These are phyloP conservation scores for Andrena hattorfiana DNA, from an alignment of 2,888 invertebrate genomes.

Conservation along the genomic window DNA sequence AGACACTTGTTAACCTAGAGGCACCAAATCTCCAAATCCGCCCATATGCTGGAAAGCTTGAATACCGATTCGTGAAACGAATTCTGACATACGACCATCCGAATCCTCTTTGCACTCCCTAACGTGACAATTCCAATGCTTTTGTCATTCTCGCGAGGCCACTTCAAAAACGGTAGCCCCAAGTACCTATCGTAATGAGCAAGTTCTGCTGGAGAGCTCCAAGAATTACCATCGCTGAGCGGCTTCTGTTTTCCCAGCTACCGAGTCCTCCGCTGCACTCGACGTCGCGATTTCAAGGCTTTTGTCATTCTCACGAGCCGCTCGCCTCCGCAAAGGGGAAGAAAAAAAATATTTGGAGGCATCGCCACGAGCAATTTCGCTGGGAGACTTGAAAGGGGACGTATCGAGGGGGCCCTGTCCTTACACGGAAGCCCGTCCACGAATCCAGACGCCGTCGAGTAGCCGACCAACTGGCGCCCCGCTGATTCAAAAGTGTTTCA, in stretches of 20 bases:
- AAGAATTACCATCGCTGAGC: background rate
- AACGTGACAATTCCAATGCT: background rate
- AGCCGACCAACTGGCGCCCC: slow-evolving; percentile 52
- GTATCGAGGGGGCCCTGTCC: slow-evolving; percentile 16
- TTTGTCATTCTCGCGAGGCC: background rate
- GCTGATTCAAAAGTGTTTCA: slow-evolving; percentile 56
- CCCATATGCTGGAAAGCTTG: too few relatives aligned
- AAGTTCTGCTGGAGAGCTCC: background rate
- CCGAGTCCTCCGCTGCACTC: background rate
- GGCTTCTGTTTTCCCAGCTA: background rate
- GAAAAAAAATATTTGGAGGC: background rate
- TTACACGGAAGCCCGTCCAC: slow-evolving; percentile 40
- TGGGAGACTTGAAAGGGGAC: slow-evolving; percentile 7
- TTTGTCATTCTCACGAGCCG: slow-evolving; percentile 26
- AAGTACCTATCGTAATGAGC: background rate
- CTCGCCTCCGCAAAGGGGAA: background rate
- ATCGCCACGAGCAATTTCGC: slow-evolving; percentile 30
- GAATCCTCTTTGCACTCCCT: too few relatives aligned
- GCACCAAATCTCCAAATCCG: too few relatives aligned
- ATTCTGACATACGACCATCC: too few relatives aligned
- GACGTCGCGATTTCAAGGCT: background rate
- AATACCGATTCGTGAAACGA: too few relatives aligned
- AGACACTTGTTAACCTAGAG: too few relatives aligned
- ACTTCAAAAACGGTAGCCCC: background rate
- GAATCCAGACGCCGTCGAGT: slow-evolving; percentile 57